These are phyloP conservation scores for Parnassius smintheus DNA, from an alignment of 2,888 invertebrate species.

Conservation along the genomic window DNA sequence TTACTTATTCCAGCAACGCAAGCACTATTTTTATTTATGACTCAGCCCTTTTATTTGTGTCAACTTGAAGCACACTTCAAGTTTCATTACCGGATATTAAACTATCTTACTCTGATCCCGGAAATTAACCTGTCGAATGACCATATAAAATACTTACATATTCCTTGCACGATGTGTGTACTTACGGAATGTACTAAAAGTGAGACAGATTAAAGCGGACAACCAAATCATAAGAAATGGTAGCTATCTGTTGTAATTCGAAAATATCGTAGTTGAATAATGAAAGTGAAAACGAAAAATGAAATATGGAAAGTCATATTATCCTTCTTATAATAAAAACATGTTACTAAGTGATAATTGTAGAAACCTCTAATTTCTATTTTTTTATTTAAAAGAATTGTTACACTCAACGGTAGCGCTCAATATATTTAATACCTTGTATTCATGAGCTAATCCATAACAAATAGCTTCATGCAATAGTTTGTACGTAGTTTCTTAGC, in stretches of 20 bases:
- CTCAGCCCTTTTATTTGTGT: constrained; percentile 16
- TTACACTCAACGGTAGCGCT: constrained; percentile 10
- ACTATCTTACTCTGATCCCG: constrained; percentile 24
- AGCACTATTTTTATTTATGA: background rate
- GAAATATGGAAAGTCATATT: too few relatives aligned
- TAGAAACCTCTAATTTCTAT: too few relatives aligned
- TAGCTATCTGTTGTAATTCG: background rate
- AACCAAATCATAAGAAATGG: constrained; percentile 1
- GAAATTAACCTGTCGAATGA: constrained; percentile 27
- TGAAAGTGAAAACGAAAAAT: too few relatives aligned
- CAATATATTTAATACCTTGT: constrained; percentile 22
- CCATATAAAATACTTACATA: constrained; percentile 19
- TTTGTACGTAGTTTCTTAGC: constrained; percentile 26
- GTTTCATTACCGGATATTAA: constrained; percentile 26
- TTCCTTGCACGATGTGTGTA: constrained; percentile 16
- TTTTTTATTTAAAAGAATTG: constrained; percentile 4
- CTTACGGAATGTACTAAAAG: background rate
- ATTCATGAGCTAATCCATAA: constrained; percentile 20
- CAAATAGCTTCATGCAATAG: constrained; percentile 16
- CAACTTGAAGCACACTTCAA: constrained; percentile 21
- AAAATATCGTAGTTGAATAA: too few relatives aligned
- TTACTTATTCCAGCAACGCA: too few relatives aligned
- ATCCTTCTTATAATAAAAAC: too few relatives aligned
- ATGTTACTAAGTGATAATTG: too few relatives aligned
- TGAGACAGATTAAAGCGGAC: constrained; percentile 5